Evolutionary conservation across 2,888 invertebrate species (phyloP).

Genomic region (Idaea straminata): DNA sequence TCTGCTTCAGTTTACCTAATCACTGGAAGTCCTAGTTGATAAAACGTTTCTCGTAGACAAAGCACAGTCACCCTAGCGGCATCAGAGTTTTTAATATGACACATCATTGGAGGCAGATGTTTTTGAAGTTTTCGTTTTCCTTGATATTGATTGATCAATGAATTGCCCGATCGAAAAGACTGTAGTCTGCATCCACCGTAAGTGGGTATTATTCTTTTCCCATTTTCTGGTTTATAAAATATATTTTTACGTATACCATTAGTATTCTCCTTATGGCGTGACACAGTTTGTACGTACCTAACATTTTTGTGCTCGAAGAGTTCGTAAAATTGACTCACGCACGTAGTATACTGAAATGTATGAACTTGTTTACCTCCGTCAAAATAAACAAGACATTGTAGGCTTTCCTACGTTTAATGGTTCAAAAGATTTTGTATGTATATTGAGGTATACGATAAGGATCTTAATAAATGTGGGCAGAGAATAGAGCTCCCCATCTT

Average conservation of each 20-base stretch:
- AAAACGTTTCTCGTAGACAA: no score
- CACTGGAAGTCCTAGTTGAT: no score
- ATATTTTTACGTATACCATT: slow-evolving; percentile 28
- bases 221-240: slow-evolving; percentile 30
- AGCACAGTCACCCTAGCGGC: no score
- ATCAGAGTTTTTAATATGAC: no score
- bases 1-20: no score
- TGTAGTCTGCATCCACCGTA: neutral
- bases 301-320: slow-evolving; percentile 24
- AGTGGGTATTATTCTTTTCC: neutral
- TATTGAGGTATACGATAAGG: slow-evolving; percentile 10
- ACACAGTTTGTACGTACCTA: slow-evolving; percentile 19
- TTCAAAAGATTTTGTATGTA: slow-evolving; percentile 25
- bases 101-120: no score
- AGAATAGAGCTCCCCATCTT: no score
- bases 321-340: slow-evolving; percentile 30
- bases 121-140: slow-evolving; percentile 17
- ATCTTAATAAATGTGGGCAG: neutral
- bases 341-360: slow-evolving; percentile 26
- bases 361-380: slow-evolving; percentile 31
- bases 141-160: slow-evolving; percentile 10
- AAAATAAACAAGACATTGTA: slow-evolving; percentile 27
- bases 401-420: slow-evolving; percentile 20
- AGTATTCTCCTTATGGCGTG: slow-evolving; percentile 27
- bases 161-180: neutral